A percentile compares a stretch with the other conserved stretches of the same genome.
phyloP scores from a whole-genome alignment of 2,113 vertebrate genomes.

The Psephotus haematonotus region DNA sequence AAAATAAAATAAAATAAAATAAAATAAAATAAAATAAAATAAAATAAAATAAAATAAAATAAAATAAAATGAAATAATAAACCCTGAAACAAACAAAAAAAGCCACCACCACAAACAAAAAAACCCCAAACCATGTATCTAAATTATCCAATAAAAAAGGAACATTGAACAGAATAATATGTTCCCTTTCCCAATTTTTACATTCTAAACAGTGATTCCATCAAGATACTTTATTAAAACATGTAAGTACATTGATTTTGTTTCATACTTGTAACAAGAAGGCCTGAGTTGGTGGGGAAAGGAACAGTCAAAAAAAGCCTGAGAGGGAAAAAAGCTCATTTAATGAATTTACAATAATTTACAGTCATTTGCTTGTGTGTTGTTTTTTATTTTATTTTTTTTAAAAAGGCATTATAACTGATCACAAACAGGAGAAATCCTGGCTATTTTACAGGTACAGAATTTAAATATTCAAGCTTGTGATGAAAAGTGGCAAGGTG shows the following conservation, averaged over 20 bases:
- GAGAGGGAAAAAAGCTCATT: constrained; percentile 86
- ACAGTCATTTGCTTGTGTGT: constrained; percentile 79
- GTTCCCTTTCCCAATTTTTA: constrained; percentile 85
- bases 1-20: not conserved
- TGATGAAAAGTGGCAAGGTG: constrained; percentile 88
- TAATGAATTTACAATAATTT: constrained; percentile 98
- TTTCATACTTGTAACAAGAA: constrained; percentile 82
- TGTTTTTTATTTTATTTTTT: not conserved
- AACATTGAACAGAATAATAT: constrained; percentile 75
- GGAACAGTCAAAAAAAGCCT: constrained; percentile 90
- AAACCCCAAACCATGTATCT: constrained; percentile 25
- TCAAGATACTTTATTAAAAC: constrained; percentile 80
- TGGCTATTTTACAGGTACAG: constrained; percentile 92
- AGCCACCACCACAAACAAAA: not conserved
- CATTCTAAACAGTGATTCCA: constrained; percentile 87
- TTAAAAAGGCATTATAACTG: constrained; percentile 85
- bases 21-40: too few relatives aligned
- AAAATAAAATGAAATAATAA: not conserved
- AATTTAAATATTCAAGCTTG: constrained; percentile 99
- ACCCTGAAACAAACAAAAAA: not conserved
- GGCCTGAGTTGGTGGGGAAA: constrained; percentile 93
- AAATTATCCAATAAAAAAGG: constrained; percentile 73
- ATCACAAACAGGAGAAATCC: constrained; percentile 83
- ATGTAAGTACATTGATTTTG: constrained; percentile 70
- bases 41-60: too few relatives aligned